These are phyloP conservation scores for Xyliphius kryptos DNA, from an alignment of 2,113 vertebrate genomes.

Conservation along the genomic window DNA sequence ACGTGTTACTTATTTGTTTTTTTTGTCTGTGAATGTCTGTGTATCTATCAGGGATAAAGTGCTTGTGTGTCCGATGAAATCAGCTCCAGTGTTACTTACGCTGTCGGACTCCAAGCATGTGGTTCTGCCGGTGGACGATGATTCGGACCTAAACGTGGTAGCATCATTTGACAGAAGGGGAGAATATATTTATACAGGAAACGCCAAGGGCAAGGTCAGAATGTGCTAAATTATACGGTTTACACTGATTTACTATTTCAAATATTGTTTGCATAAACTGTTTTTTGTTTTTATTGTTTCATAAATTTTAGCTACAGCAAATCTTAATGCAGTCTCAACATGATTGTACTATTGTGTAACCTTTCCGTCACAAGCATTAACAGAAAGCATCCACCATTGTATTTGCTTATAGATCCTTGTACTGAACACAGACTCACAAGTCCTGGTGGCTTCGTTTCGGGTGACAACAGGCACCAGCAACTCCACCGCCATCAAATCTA, in stretches of 20 bases:
- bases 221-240: too few relatives aligned
- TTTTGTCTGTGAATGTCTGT: conserved; percentile 6
- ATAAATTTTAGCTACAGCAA: too few relatives aligned
- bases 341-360: too few relatives aligned
- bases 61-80: conserved; percentile 98
- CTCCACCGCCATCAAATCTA: conserved; percentile 97
- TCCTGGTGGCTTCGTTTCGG: conserved; percentile 93
- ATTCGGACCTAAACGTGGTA: conserved; percentile 95
- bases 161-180: conserved; percentile 94
- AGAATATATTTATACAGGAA: conserved; percentile 95
- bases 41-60: conserved; percentile 80
- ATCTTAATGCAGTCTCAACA: too few relatives aligned
- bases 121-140: conserved; percentile 93
- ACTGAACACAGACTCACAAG: conserved; percentile 90
- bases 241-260: too few relatives aligned
- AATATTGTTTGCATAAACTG: too few relatives aligned
- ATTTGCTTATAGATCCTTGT: conserved; percentile 80
- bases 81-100: conserved; percentile 88
- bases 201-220: conserved; percentile 95
- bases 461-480: conserved; percentile 98
- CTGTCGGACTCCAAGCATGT: conserved; percentile 95
- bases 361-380: too few relatives aligned
- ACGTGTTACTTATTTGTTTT: too few relatives aligned
- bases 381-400: too few relatives aligned
- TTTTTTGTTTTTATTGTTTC: too few relatives aligned